Conservation (phyloP, 2,797 vertebrate genomes). For the Sebastes matsubarae region DNA sequence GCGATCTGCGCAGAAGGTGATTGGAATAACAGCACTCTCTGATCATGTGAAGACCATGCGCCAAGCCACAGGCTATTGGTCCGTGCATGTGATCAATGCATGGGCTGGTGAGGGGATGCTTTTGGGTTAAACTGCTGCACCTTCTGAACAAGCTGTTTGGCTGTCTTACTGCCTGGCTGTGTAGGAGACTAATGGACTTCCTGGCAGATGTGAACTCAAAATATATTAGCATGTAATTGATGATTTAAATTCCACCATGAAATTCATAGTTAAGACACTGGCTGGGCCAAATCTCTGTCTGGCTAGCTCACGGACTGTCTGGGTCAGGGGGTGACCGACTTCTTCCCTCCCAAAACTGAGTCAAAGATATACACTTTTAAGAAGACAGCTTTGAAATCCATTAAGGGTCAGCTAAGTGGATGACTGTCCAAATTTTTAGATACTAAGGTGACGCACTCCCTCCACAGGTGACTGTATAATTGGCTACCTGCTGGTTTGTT, state of each 20-base stretch:
- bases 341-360: not conserved
- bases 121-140: too few relatives aligned
- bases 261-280: not conserved
- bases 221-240: constrained; percentile 1
- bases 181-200: not conserved
- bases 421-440: not conserved
- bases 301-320: not conserved
- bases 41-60: too few relatives aligned
- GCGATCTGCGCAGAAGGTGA: too few relatives aligned
- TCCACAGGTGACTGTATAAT: constrained; percentile 4
- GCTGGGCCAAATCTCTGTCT: not conserved
- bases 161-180: not conserved
- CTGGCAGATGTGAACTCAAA: not conserved
- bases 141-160: too few relatives aligned
- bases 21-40: too few relatives aligned
- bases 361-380: not conserved
- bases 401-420: not conserved
- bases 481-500: not conserved
- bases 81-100: too few relatives aligned
- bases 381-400: not conserved
- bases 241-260: not conserved
- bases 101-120: too few relatives aligned
- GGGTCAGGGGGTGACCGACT: not conserved
- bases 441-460: not conserved
- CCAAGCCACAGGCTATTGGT: too few relatives aligned